phyloP scores from a whole-genome alignment of 2,113 vertebrate species.

The Cyprinus carpio region DNA sequence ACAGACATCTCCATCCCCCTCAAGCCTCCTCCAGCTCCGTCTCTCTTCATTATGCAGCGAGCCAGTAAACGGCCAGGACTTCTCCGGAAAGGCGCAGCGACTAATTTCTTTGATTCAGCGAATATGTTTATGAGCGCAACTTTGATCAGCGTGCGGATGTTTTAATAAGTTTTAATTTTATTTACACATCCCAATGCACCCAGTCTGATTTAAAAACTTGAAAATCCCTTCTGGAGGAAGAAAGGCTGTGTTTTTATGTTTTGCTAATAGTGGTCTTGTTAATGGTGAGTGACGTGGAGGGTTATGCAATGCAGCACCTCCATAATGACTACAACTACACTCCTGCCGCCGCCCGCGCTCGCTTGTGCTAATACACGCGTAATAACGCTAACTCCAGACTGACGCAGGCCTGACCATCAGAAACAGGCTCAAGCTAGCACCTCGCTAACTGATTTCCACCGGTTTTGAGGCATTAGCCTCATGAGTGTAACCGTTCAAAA shows the following conservation, averaged over 20 bases:
- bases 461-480: slow-evolving; percentile 2
- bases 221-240: slow-evolving; percentile 57
- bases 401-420: slow-evolving; percentile 37
- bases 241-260: slow-evolving; percentile 56
- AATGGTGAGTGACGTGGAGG: slow-evolving; percentile 72
- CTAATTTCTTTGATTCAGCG: slow-evolving; percentile 78
- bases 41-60: slow-evolving; percentile 75
- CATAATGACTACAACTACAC: slow-evolving; percentile 66
- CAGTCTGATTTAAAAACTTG: slow-evolving; percentile 69
- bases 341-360: slow-evolving; percentile 45
- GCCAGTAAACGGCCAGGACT: slow-evolving; percentile 60
- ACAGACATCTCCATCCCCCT: slow-evolving; percentile 61
- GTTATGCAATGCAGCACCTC: slow-evolving; percentile 62
- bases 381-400: slow-evolving; percentile 20
- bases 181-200: slow-evolving; percentile 76
- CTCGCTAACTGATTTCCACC: background rate
- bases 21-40: slow-evolving; percentile 63
- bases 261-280: slow-evolving; percentile 64
- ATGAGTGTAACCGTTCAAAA: slow-evolving; percentile 13
- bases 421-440: background rate
- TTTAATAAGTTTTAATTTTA: slow-evolving; percentile 84
- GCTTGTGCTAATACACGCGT: slow-evolving; percentile 17
- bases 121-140: slow-evolving; percentile 78
- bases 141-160: slow-evolving; percentile 79
- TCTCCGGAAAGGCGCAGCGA: slow-evolving; percentile 69